Evolutionary conservation across 2,113 vertebrate species (phyloP), one percentile per base, ranked within the genome.

Genomic region (Elephantulus edwardii): DNA sequence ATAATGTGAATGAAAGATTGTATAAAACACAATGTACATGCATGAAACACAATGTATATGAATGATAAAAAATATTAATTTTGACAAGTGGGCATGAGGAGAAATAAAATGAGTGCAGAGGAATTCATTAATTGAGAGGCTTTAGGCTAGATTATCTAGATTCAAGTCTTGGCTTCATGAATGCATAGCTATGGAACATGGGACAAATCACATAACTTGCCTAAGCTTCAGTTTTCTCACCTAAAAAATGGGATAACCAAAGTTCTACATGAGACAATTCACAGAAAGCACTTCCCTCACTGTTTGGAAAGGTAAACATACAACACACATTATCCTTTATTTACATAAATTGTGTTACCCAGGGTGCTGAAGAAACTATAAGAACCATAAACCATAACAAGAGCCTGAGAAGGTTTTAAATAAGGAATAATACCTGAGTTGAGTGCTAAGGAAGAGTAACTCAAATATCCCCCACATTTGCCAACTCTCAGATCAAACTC

Each of bases 51-150:
- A n/a, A n/a, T n/a, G n/a, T n/a, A n/a, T n/a, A n/a, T n/a, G n/a
- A n/a, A n/a, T n/a, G n/a, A n/a, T n/a, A n/a, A n/a, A n/a, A n/a
- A n/a, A n/a, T n/a, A n/a, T n/a, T 71, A 88, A 79, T 56, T 13
- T 54, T 77, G 75, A 38, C 82, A 58, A 74, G 54, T 13, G 5
- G 26, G 46, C 24, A 75, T 35, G 33, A 28, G 16, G 48, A 83
- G 54, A 87, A 90, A 83, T 75, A 83, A 90, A 68, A 79, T 28
- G 14, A 88, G 12, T 46, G 70, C 42, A 77, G 44, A 80, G 42
- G 79, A 92, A 76, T 72, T 78, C 52, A 30, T 83, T 3, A 5
- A 1, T 48, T 17, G 8, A 20, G 56, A 48, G 26, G 6, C 72
- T 89, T 52, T 72, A n/a, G 33, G 62, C 22, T 6, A 30, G 56